phyloP scores from a whole-genome alignment of 2,888 invertebrate genomes.

The Trypoxylon attenuatum region DNA sequence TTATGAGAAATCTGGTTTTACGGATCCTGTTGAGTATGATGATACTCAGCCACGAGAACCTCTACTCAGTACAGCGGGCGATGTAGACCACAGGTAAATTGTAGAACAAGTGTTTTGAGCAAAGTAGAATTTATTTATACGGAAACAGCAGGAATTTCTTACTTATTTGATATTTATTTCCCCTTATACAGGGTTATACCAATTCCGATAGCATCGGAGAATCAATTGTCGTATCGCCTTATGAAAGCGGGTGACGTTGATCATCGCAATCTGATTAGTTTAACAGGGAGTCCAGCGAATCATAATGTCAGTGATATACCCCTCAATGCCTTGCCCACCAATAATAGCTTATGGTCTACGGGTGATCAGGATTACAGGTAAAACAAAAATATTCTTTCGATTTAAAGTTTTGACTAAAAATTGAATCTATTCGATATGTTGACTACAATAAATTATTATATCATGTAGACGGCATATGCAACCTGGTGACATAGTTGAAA shows the following conservation, averaged over 20 bases:
- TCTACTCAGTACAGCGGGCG: slow-evolving; percentile 67
- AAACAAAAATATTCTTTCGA: slow-evolving; percentile 27
- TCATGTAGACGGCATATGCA: slow-evolving; percentile 58
- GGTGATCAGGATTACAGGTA: slow-evolving; percentile 72
- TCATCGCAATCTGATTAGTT: slow-evolving; percentile 88
- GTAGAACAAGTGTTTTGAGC: too few species aligned
- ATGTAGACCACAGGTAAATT: slow-evolving; percentile 71
- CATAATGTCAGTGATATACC: slow-evolving; percentile 60
- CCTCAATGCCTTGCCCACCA: slow-evolving; percentile 50
- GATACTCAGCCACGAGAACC: slow-evolving; percentile 75
- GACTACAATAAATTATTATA: slow-evolving; percentile 1
- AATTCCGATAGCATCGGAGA: slow-evolving; percentile 66
- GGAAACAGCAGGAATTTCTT: too few species aligned
- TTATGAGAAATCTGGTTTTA: slow-evolving; percentile 79
- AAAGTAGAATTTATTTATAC: too few species aligned
- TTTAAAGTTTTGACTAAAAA: background rate
- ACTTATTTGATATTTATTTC: too few species aligned
- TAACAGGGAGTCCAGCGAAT: slow-evolving; percentile 83
- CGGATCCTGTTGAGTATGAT: slow-evolving; percentile 79
- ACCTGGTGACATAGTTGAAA: slow-evolving; percentile 83
- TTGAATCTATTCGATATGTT: background rate
- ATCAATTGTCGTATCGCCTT: slow-evolving; percentile 67
- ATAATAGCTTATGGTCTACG: slow-evolving; percentile 66
- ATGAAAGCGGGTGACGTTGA: slow-evolving; percentile 81
- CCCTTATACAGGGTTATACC: slow-evolving; percentile 70